Base-by-base conservation (phyloP, 2,888 invertebrate genomes). In the Chaitophorus viminalis region DNA sequence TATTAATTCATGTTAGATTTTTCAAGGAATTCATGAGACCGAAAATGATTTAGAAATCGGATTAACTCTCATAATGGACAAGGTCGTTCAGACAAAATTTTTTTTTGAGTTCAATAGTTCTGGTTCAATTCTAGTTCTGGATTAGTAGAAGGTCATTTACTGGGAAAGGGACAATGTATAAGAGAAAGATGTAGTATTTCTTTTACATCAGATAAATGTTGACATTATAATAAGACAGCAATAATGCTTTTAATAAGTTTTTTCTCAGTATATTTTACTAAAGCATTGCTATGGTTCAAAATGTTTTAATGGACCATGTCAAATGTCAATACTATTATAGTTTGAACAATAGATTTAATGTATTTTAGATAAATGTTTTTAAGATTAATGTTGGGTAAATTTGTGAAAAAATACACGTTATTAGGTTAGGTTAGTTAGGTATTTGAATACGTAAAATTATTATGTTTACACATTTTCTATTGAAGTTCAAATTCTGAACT, bases 211-310 rank as follows among this genome's bases (percentile, higher is more conserved):
- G 46, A 31, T 77, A 21, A 77, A 54, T 31, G 52, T 54, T 21
- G 52, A 54, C 31, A 77, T 77, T 77, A 31, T 46, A n/a, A n/a
- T n/a, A 17, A 29, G n/a, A 29, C 29, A 29, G 25, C 11, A 68
- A 29, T 29, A 68, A 68, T 1, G 60, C 25, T 60, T 60, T 60
- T 60, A 21, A 4, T 60, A 25, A 0, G 4, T 60, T 60, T 60
- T 60, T 60, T 60, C 25, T 60, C 5, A 60, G 8, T 52, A 46
- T 29, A 25, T 65, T 36, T 79, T 79, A 5, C 36, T 17, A 78
- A 79, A 79, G 11, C 60, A n/a, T 65, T 36, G 79, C 36, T 65
- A 36, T 79, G 79, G 79, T 79, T 79, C 60, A n/a, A 17, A 17
- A n/a, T 36, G 1, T 36, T 25, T 36, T 79, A 79, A 79, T 65